These are phyloP conservation scores for Notechis scutatus DNA, from an alignment of 2,113 vertebrate species.

Conservation along the genomic window DNA sequence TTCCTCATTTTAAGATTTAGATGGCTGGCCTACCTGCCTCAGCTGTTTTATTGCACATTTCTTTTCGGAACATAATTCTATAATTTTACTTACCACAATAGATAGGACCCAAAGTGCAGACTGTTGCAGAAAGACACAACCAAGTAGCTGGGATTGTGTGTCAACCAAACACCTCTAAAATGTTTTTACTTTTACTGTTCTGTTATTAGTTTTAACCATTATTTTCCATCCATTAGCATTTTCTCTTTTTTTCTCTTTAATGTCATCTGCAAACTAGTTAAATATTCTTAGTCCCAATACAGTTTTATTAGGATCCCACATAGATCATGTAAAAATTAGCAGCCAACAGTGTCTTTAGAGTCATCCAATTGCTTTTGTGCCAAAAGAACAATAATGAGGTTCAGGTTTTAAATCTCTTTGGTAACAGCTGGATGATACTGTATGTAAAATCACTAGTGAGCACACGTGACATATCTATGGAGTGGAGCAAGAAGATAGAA, in stretches of 20 bases:
- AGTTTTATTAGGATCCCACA: not conserved
- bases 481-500: not conserved
- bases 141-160: not conserved
- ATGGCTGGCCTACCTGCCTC: not conserved
- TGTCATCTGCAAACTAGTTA: not conserved
- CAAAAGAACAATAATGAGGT: not conserved
- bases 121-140: not conserved
- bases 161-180: not conserved
- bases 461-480: not conserved
- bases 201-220: not conserved
- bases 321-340: not conserved
- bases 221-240: not conserved
- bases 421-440: not conserved
- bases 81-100: not conserved
- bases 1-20: not conserved
- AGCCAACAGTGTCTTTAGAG: not conserved
- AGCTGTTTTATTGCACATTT: not conserved
- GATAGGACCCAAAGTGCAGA: not conserved
- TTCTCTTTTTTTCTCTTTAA: not conserved
- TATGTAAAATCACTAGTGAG: not conserved
- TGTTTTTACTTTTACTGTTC: not conserved
- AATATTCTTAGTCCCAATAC: not conserved
- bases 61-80: not conserved
- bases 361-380: not conserved
- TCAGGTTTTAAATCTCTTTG: not conserved